Evolutionary conservation across 2,888 invertebrate species (phyloP), one percentile per base, ranked within the genome.

Genomic region (Callimorpha dominula): DNA sequence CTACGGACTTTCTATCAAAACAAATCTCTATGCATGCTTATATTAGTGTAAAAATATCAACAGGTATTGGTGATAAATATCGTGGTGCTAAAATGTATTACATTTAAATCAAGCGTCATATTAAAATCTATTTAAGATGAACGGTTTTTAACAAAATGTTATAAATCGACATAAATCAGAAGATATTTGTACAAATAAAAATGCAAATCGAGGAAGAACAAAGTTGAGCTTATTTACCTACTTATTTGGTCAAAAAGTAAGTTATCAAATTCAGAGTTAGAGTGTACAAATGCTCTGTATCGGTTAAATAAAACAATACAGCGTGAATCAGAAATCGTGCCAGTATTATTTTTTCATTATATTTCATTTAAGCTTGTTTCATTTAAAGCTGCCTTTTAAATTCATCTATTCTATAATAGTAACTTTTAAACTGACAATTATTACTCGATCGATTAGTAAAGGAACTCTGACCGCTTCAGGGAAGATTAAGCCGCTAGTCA

Each of bases 351-450:
- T 74, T 75, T 74, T 80, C 75, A 80, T 79, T 7, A 78, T 78
- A 75, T 60, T 70, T 76, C 72, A 73, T 78, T 83, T 72, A 87
- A 83, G 86, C 85, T 82, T 85, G 79, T 80, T 83, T 87, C 82
- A 78, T 82, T 85, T 87, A 88, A 88, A 88, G 87, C 87, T 88
- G 86, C 74, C 78, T 78, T 80, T 78, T 78, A 80, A 80, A 75
- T 81, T 84, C 75, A 78, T 75, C 81, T 86, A 87, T 83, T 79
- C 79, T 87, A 85, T 76, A 84, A 78, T 85, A 87, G 82, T 85
- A 84, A 85, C 84, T 86, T 78, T 86, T 81, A 83, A 80, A 79
- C 74, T 81, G 75, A 81, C 73, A 66, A 71, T 72, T 74, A 74
- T 77, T 71, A 78, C 76, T 77, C 46, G 71, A 73, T 77, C 60